Conservation (phyloP, 2,888 invertebrate species). For the Atethmia centrago region DNA sequence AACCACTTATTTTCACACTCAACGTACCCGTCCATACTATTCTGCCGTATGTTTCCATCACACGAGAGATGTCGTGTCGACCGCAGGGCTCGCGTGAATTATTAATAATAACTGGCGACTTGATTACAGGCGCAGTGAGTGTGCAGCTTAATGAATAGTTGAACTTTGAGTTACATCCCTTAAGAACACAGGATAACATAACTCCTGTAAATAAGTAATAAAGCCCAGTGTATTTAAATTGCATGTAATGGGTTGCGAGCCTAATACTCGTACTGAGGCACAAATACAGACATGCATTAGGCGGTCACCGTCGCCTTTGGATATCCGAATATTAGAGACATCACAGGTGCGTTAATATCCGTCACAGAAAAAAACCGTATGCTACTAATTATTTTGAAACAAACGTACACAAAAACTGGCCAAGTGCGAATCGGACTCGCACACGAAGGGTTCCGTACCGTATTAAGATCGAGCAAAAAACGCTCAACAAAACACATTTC, state of each 20-base stretch:
- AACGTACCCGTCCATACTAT: background rate
- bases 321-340: background rate
- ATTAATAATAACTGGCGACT: slow-evolving; percentile 49
- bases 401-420: too few relatives aligned
- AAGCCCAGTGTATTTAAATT: background rate
- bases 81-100: slow-evolving; percentile 34
- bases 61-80: slow-evolving; percentile 42
- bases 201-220: background rate
- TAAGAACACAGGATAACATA: background rate
- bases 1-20: background rate
- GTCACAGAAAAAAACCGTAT: background rate
- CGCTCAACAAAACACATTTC: too few relatives aligned
- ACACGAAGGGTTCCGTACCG: too few relatives aligned
- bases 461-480: too few relatives aligned
- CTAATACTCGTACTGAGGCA: background rate
- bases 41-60: slow-evolving; percentile 21
- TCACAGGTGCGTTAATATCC: background rate
- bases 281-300: background rate
- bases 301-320: background rate
- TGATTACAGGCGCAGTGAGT: slow-evolving; percentile 51
- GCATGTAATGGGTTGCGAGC: background rate
- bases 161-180: slow-evolving; percentile 12
- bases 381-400: background rate
- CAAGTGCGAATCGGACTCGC: too few relatives aligned
- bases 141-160: slow-evolving; percentile 37